Conservation (phyloP, 2,113 vertebrate genomes). For the Delphinapterus leucas region DNA sequence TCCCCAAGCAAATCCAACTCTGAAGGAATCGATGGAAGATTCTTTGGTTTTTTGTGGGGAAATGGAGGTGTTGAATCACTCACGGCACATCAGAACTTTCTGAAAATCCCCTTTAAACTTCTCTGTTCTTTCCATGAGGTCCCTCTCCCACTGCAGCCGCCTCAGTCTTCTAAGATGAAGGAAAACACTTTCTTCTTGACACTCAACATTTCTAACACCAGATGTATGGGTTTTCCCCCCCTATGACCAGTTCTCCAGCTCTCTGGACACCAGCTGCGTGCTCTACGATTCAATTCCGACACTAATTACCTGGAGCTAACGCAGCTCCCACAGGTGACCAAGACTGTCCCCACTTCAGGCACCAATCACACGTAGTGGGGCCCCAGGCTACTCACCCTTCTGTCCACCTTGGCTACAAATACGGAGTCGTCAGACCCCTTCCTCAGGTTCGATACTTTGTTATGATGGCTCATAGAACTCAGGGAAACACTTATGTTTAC, state of each 20-base stretch:
- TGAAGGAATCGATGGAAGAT: too few relatives aligned
- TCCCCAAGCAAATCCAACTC: neutral
- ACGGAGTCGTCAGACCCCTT: neutral
- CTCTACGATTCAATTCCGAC: neutral
- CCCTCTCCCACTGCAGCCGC: neutral
- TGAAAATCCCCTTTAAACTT: neutral
- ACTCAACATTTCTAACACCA: neutral
- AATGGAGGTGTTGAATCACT: neutral
- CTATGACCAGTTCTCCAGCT: neutral
- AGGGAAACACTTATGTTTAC: neutral
- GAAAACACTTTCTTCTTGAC: neutral
- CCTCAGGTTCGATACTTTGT: neutral
- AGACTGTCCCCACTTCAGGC: neutral
- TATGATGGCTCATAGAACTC: neutral
- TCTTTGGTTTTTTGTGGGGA: neutral
- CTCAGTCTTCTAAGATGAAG: neutral
- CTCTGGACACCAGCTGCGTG: neutral
- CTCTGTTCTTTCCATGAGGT: neutral
- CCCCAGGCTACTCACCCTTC: neutral
- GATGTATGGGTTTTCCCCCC: neutral
- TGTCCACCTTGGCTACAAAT: neutral
- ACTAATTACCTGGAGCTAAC: neutral
- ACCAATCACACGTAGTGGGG: neutral
- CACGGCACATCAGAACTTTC: neutral
- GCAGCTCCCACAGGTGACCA: neutral